Evolutionary conservation across 2,888 invertebrate genomes (phyloP).

Genomic region (Drosophila aldrichi): DNA sequence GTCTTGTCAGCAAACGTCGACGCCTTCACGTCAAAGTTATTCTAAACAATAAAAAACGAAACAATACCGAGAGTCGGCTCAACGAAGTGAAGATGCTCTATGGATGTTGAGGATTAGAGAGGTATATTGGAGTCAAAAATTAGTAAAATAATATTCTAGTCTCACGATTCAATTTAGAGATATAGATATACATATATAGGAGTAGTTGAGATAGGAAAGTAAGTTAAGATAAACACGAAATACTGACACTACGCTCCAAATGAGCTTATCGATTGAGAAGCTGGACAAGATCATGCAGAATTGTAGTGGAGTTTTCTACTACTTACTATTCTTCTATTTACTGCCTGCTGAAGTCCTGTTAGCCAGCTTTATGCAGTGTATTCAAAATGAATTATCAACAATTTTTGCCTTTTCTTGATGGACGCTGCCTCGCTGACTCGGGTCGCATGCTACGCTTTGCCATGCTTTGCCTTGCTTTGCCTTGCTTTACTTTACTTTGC

Average conservation of each 20-base stretch:
- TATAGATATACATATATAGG: too few species aligned
- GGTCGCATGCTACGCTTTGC: conserved; percentile 7
- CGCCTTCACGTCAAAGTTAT: conserved; percentile 50
- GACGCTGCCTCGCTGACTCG: conserved; percentile 25
- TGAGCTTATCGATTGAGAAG: too few species aligned
- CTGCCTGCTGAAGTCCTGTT: background rate
- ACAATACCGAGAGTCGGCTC: background rate
- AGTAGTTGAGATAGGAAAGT: too few species aligned
- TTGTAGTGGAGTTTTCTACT: too few species aligned
- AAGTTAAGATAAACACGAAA: too few species aligned
- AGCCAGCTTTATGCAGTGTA: conserved; percentile 25
- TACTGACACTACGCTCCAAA: too few species aligned
- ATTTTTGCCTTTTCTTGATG: conserved; percentile 70
- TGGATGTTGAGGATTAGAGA: background rate
- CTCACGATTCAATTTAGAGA: too few species aligned
- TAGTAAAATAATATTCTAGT: too few species aligned
- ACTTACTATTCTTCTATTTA: too few species aligned
- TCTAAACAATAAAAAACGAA: conserved; percentile 39
- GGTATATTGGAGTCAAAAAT: too few species aligned
- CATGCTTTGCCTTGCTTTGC: conserved; percentile 2
- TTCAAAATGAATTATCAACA: conserved; percentile 76
- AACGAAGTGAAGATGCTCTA: conserved; percentile 32
- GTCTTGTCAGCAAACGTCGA: conserved; percentile 51
- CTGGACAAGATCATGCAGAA: too few species aligned
- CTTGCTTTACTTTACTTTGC: background rate